phyloP scores from a whole-genome alignment of 1,140 invertebrate genomes.

The Heliconius hermathena region DNA sequence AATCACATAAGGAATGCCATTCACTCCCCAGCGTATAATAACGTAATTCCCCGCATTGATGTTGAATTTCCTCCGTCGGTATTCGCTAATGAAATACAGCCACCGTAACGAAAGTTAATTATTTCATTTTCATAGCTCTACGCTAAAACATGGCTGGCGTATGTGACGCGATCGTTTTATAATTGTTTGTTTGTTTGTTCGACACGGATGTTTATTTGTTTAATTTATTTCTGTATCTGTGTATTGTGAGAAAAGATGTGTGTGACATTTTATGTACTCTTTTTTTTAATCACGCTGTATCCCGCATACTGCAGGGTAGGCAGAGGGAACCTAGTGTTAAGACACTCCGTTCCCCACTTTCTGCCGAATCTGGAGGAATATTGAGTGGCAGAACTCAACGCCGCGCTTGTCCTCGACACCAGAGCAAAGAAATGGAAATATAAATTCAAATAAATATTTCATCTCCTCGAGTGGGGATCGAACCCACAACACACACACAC shows the following conservation, averaged over 20 bases:
- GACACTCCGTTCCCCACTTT: too few relatives aligned
- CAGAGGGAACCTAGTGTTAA: too few relatives aligned
- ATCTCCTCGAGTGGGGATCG: too few relatives aligned
- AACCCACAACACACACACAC: too few relatives aligned
- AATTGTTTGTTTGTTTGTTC: slow-evolving; percentile 12
- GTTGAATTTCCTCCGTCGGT: slow-evolving; percentile 42
- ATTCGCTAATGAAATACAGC: slow-evolving; percentile 48
- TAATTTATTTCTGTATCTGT: neutral
- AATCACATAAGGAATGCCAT: slow-evolving; percentile 49
- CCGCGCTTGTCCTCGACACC: too few relatives aligned
- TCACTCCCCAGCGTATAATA: slow-evolving; percentile 44
- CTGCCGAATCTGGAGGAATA: too few relatives aligned
- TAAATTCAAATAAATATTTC: too few relatives aligned
- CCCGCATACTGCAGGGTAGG: too few relatives aligned
- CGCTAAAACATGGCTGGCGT: slow-evolving; percentile 12
- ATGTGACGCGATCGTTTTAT: slow-evolving; percentile 4
- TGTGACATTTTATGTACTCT: too few relatives aligned
- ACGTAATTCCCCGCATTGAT: slow-evolving; percentile 48
- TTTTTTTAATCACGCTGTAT: too few relatives aligned
- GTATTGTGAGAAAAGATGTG: neutral
- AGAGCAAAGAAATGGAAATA: too few relatives aligned
- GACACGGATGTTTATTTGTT: neutral
- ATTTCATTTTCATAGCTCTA: slow-evolving; percentile 12
- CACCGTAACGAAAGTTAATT: slow-evolving; percentile 21
- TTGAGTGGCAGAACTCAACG: too few relatives aligned